phyloP scores from a whole-genome alignment of 2,888 invertebrate genomes.

The Pteria penguin region DNA sequence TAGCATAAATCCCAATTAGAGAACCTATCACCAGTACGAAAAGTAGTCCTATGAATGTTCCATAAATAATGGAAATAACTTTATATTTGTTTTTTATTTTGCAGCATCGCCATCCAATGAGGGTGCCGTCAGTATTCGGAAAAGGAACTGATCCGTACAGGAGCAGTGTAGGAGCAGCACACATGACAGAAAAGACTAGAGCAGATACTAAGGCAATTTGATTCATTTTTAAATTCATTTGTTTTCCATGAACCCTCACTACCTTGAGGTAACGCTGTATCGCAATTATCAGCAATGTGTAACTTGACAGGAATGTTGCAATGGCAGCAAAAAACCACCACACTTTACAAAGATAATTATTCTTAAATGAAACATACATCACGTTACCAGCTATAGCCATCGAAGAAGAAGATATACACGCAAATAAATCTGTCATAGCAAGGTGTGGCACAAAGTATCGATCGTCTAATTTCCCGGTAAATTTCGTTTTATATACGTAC shows the following conservation, averaged over 20 bases:
- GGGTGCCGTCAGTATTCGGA: too few relatives aligned
- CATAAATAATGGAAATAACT: too few relatives aligned
- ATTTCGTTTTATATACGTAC: constrained; percentile 5
- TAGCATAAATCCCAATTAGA: too few relatives aligned
- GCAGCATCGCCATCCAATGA: too few relatives aligned
- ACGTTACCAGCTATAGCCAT: constrained; percentile 5
- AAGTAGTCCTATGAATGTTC: too few relatives aligned
- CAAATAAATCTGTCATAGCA: constrained; percentile 16
- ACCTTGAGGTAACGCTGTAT: constrained; percentile 24
- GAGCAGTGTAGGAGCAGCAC: too few relatives aligned
- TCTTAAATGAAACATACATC: constrained; percentile 16
- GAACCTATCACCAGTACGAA: too few relatives aligned
- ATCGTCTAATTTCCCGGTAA: not conserved
- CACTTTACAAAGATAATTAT: constrained; percentile 13
- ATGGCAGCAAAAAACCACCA: constrained; percentile 7
- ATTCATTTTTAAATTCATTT: constrained; percentile 14
- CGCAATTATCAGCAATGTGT: constrained; percentile 12
- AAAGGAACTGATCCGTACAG: too few relatives aligned
- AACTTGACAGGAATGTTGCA: constrained; percentile 13
- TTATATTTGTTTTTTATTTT: too few relatives aligned
- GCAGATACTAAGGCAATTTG: too few relatives aligned
- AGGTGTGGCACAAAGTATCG: constrained; percentile 19
- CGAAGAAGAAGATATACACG: not conserved
- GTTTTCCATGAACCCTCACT: constrained; percentile 11
- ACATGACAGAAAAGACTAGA: too few relatives aligned